These are phyloP conservation scores for Eriosoma lanigerum DNA, from an alignment of 1,140 invertebrate genomes.

Conservation along the genomic window DNA sequence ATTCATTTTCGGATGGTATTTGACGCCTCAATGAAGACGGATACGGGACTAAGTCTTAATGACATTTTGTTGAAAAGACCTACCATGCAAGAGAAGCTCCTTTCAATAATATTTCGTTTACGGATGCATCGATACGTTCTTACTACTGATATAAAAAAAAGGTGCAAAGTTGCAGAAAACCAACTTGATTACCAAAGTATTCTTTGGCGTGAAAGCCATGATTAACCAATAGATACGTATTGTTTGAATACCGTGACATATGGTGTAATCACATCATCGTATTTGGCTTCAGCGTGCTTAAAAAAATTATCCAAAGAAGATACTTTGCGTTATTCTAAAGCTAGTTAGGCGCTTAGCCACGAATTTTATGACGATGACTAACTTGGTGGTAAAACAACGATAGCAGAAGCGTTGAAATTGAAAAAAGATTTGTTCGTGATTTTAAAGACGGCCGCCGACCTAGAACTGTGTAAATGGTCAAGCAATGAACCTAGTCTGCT, in stretches of 20 bases:
- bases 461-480: constrained; percentile 56
- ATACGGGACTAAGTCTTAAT: constrained; percentile 56
- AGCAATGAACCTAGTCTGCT: background rate
- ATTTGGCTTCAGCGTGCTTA: constrained; percentile 57
- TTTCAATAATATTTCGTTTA: constrained; percentile 57
- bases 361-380: constrained; percentile 55
- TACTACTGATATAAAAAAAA: constrained; percentile 58
- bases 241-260: constrained; percentile 57
- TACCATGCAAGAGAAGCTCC: constrained; percentile 55
- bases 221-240: constrained; percentile 55
- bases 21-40: background rate
- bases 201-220: constrained; percentile 55
- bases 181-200: constrained; percentile 56
- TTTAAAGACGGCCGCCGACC: constrained; percentile 3
- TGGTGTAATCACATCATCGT: constrained; percentile 56
- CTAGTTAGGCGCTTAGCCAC: constrained; percentile 47
- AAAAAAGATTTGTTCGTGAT: constrained; percentile 54
- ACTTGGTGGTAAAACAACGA: constrained; percentile 50
- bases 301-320: constrained; percentile 57
- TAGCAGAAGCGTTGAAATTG: constrained; percentile 53
- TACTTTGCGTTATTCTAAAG: constrained; percentile 53
- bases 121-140: constrained; percentile 55
- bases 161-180: constrained; percentile 57
- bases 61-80: constrained; percentile 55
- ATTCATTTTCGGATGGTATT: background rate